Conservation (phyloP, 2,113 vertebrate species). For the Brachypodius melanocephalos region DNA sequence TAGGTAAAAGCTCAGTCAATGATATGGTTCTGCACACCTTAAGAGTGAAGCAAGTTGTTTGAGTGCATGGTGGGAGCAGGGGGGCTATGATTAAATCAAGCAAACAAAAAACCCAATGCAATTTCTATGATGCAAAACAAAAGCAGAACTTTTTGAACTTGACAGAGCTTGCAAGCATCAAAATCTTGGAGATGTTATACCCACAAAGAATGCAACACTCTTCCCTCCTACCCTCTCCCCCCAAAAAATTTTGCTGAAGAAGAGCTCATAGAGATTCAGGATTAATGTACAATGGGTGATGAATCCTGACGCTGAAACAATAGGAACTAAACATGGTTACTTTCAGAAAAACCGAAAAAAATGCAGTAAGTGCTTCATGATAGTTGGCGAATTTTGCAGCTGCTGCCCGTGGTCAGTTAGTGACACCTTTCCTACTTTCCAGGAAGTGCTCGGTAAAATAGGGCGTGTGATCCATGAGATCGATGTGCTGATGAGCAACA, state of each 20-base stretch:
- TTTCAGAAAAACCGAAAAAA: background rate
- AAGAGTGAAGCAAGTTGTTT: background rate
- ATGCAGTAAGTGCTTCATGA: fast-evolving
- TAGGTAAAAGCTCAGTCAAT: background rate
- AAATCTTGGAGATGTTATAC: background rate
- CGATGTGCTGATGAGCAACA: constrained; percentile 82
- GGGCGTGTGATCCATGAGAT: constrained; percentile 87
- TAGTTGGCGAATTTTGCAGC: background rate
- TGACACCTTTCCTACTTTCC: background rate
- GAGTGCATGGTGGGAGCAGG: fast-evolving
- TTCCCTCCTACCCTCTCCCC: background rate
- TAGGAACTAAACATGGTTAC: background rate
- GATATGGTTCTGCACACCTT: background rate
- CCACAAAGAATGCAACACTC: background rate
- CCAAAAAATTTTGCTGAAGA: background rate
- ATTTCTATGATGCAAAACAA: background rate
- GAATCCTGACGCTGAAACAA: background rate
- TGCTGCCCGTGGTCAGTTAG: background rate
- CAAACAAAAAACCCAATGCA: background rate
- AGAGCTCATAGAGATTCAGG: background rate
- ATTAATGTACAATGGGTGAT: background rate
- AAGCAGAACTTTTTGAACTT: background rate
- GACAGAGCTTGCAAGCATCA: background rate
- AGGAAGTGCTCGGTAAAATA: constrained; percentile 92
- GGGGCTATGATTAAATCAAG: background rate